Evolutionary conservation across 2,888 invertebrate genomes (phyloP), one percentile per base, ranked within the genome.

Genomic region (Chromoteleia sp.): DNA sequence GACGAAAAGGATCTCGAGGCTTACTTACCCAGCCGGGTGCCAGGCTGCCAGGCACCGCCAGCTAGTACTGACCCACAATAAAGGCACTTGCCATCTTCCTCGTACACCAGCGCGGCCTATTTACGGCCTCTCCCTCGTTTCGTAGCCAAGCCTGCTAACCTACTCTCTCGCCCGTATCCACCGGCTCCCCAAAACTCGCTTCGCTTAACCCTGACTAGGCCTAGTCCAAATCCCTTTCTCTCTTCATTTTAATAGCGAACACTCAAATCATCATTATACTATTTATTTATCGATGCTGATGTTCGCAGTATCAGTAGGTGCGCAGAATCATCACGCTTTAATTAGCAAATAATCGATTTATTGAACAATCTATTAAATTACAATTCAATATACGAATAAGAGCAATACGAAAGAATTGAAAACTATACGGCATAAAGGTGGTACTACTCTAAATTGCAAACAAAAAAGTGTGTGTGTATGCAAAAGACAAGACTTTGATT

Each of bases 21-120:
- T 67, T 79, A 85, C 86, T 87, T 87, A 89, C 86, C 86, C 80
- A 87, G 88, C 88, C 89, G 88, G 89, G 88, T 88, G 88, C 86
- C 87, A 86, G 75, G 61, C 77, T 63, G 70, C 50, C 45, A 76
- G 52, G 59, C 68, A 68, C 68, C 50, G 67, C 33, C 61, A 77
- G 87, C 88, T 89, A 89, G 88, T 87, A 88, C 90, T 91, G 91
- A 92, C 91, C 91, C 91, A 91, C 90, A 90, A 91, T 91, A 90
- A 91, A 90, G 89, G 89, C 91, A 91, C 91, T 91, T 90, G 91
- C 90, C 86, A 50, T 90, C 90, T 86, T 90, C 84, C 88, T 89
- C 88, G 85, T 88, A 88, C 87, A 75, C 82, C 85, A 84, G 85
- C 85, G 87, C 86, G 86, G 82, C 85, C 84, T 84, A 83, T 85